A percentile compares a stretch with the other conserved stretches of the same genome.
phyloP scores from a whole-genome alignment of 1,140 invertebrate genomes.

The Rhyacophila brunnea region DNA sequence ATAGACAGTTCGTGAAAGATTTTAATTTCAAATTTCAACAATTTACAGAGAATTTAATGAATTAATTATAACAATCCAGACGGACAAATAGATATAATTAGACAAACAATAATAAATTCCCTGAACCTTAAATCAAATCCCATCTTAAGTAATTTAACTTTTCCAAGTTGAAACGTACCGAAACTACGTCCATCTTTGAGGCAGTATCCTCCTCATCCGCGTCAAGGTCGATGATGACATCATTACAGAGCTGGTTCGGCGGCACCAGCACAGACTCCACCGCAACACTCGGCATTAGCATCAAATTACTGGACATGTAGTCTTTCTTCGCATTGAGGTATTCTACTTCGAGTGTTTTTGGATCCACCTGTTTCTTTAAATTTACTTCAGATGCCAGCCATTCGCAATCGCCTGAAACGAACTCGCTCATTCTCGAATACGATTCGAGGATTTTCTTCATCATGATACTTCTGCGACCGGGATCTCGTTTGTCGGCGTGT shows the following conservation, averaged over 20 bases:
- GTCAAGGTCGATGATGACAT: slow-evolving; percentile 47
- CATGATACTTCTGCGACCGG: slow-evolving; percentile 1
- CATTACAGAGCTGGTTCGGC: neutral
- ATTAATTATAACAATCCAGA: too few relatives aligned
- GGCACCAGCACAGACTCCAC: slow-evolving; percentile 36
- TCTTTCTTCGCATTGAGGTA: slow-evolving; percentile 53
- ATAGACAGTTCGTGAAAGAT: too few relatives aligned
- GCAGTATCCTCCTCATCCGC: slow-evolving; percentile 41
- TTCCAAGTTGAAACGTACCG: too few relatives aligned
- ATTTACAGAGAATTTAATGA: too few relatives aligned
- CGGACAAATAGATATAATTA: too few relatives aligned
- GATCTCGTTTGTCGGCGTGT: neutral
- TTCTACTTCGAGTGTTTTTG: slow-evolving; percentile 47
- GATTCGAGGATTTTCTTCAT: slow-evolving; percentile 46
- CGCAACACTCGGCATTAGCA: slow-evolving; percentile 47
- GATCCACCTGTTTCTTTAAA: slow-evolving; percentile 33
- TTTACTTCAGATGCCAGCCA: slow-evolving; percentile 43
- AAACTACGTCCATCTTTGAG: too few relatives aligned
- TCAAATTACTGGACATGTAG: slow-evolving; percentile 51
- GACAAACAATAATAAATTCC: too few relatives aligned
- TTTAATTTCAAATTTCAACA: too few relatives aligned
- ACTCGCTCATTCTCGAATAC: slow-evolving; percentile 51
- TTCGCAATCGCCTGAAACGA: slow-evolving; percentile 49
- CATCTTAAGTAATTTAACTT: too few relatives aligned
- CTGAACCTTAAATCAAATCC: too few relatives aligned